Base-by-base conservation (phyloP, 2,113 vertebrate genomes). In the Reinhardtius hippoglossoides region DNA sequence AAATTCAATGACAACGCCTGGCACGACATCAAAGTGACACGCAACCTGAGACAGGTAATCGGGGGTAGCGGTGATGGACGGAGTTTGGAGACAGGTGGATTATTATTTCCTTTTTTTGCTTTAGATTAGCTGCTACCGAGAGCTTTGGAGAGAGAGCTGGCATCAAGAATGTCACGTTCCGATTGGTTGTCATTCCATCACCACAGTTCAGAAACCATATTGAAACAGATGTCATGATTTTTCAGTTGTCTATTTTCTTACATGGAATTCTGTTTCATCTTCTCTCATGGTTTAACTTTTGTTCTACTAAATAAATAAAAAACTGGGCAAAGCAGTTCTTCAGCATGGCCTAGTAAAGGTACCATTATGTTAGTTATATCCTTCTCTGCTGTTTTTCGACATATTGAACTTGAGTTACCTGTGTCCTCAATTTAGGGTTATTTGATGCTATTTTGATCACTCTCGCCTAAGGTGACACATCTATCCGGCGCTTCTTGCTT, bases 31-130 rank as follows among this genome's bases (percentile, higher is more conserved):
- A 99, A 99, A 95, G 98, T 99, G 94, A 98, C 97, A 1, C 97
- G 97, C 92, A 99, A 99, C 95, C 95, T 99, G 91, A 96, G 98
- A 92, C 97, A 99, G 98, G 98, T 99, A 99, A 98, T 95, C 95
- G 88, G 83, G 91, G 81, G 91, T 67, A 61, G 62, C 76, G 16
- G 88, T 80, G 81, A 84, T 67, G 73, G 88, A 85, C 75, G 37
- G 76, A 68, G 75, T 78, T 78, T 75, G 74, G 61, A 69, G 54
- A 78, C 81, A 74, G 78, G 64, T 70, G 56, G 27, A 74, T 46
- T 69, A 3, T 75, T 78, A 24, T 57, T 65, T 40, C 57, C 37
- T 40, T 76, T 15, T 72, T 27, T 16, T 4, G 62, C 69, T 81
- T 31, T 71, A 80, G 78, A 88, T 76, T 35, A 88, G 74, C 57